Base-by-base conservation (phyloP, 2,113 vertebrate genomes). In the Lophius piscatorius region DNA sequence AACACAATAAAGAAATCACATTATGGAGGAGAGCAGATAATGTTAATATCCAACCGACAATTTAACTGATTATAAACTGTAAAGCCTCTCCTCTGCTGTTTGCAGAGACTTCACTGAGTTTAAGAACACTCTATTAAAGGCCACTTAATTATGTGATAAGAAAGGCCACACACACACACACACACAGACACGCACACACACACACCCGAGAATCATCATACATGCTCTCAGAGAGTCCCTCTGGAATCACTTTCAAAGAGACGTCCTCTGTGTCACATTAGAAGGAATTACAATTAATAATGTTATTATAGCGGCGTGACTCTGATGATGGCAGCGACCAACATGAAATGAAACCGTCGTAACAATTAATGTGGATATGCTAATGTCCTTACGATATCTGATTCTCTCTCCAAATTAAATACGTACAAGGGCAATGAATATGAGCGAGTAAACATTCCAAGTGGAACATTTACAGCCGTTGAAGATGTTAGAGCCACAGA, bases 91-190 rank as follows among this genome's bases (percentile, higher is more conserved):
- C 58, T 59, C 57, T 65, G 13, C 55, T 71, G 66, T 75, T 77
- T 65, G 61, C 42, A 46, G 23, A 74, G 48, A 62, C 75, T 48
- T 75, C 69, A 58, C 41, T 35, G 71, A 77, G 73, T 87, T 86
- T 59, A 86, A 77, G 75, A 73, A 72, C 54, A 70, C 65, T 78
- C 68, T 79, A 71, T 84, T 83, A 87, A 89, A 88, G 80, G 84
- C 55, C 77, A 87, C 77, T 88, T 90, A 78, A 89, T 90, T 89
- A 90, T 66, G 70, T 72, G 80, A 83, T 83, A 82, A 87, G 75
- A 75, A 55, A 3, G 67, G 63, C 46, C 60, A 70, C 70, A 71
- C 41, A 38, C 33, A 38, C 22, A 9, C 63, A 54, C 13, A 9
- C 47, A 51, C 35, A 52, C 13, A 49, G 38, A 22, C 39, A 52